Base-by-base conservation (phyloP, 1,140 invertebrate genomes). In the Batillaria attramentaria region DNA sequence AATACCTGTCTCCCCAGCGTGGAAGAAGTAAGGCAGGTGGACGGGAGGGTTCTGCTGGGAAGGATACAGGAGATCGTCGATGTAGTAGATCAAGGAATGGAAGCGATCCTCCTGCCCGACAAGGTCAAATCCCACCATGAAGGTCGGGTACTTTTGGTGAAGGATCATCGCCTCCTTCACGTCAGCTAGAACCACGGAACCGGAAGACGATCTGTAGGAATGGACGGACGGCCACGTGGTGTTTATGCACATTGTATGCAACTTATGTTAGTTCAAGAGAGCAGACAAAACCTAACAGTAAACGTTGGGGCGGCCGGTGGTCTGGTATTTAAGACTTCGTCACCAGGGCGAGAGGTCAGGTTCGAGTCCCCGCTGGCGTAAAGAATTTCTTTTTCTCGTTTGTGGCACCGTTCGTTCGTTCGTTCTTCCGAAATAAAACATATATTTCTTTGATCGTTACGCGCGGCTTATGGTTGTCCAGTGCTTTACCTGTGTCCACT, bases 1-100 rank as follows among this genome's bases (percentile, higher is more conserved):
- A n/a, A n/a, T 94, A 90, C 95, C 93, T 0, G 96, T 96, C 91
- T 96, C 95, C 3, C 95, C 95, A 0, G 95, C 94, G 87, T 96
- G 95, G 84, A 96, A 96, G 84, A 95, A 95, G 80, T 94, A 95
- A 18, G 93, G 91, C 3, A 96, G 90, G 2, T 93, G 86, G 10
- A 84, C 0, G 83, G 86, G 35, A 89, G 91, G 60, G 92, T 80
- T 68, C 72, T 87, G 82, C 39, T 84, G 84, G 13, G 86, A 87
- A 3, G 88, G 87, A 66, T 85, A 84, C 10, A 95, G 81, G 42
- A 95, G 87, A 60, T 92, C 87, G 8, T 92, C 87, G 3, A 94
- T 82, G 85, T 95, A 95, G 8, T 93, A 90, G 33, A 92, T 90
- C 0, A 95, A 87, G 0, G 95, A 93, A 41, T 87, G 83, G 0